These are phyloP conservation scores for Trachymyrmex septentrionalis DNA, from an alignment of 1,140 invertebrate species.

Conservation along the genomic window DNA sequence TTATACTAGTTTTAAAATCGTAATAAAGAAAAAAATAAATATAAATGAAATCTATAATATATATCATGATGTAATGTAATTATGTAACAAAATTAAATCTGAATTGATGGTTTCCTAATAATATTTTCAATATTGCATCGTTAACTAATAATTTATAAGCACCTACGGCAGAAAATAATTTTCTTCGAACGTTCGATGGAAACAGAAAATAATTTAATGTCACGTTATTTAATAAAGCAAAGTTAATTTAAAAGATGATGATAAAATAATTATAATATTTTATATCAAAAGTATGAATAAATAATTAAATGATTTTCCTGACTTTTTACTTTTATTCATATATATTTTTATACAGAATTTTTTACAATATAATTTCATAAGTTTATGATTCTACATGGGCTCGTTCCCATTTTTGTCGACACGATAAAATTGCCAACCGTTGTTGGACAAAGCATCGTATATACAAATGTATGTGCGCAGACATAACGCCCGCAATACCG, in stretches of 20 bases:
- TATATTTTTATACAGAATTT: not conserved
- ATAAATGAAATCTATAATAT: not conserved
- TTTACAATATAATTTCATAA: not conserved
- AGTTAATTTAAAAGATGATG: not conserved
- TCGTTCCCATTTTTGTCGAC: not conserved
- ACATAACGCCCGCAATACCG: conserved; percentile 8
- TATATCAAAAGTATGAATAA: not conserved
- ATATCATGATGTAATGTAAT: not conserved
- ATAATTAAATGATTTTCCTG: not conserved
- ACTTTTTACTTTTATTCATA: not conserved
- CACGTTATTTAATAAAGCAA: not conserved
- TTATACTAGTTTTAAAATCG: not conserved
- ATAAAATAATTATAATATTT: not conserved
- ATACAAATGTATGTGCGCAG: not conserved
- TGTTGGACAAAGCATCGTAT: not conserved
- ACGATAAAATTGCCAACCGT: not conserved
- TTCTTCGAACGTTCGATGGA: not conserved
- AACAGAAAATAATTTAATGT: conserved; percentile 1
- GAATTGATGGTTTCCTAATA: not conserved
- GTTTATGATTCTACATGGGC: not conserved
- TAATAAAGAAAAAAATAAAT: not conserved
- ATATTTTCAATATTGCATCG: not conserved
- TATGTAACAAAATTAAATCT: not conserved
- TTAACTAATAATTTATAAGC: conserved; percentile 12
- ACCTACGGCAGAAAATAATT: not conserved